These are phyloP conservation scores for Elysia chlorotica DNA, from an alignment of 1,140 invertebrate genomes.

Conservation along the genomic window DNA sequence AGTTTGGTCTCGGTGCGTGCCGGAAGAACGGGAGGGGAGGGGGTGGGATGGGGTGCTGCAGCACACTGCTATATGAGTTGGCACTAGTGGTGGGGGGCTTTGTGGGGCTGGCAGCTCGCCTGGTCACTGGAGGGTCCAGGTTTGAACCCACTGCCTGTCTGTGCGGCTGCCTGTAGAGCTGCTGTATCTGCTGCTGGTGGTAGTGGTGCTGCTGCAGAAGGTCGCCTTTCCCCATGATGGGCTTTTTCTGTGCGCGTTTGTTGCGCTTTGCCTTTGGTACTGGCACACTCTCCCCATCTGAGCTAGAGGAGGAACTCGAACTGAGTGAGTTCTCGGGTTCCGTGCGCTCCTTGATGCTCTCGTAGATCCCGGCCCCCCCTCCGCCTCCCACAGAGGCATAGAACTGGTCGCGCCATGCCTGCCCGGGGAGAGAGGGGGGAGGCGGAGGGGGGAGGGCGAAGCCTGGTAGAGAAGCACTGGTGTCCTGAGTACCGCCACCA, in stretches of 20 bases:
- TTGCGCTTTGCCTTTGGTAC: background rate
- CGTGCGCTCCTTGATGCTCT: slow-evolving; percentile 32
- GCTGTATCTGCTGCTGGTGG: too few relatives aligned
- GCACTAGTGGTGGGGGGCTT: background rate
- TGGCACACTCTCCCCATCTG: slow-evolving; percentile 18
- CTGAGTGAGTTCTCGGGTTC: slow-evolving; percentile 29
- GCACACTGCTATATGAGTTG: background rate
- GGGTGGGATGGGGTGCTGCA: background rate
- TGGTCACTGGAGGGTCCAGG: too few relatives aligned
- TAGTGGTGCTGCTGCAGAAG: too few relatives aligned
- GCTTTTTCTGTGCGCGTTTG: background rate
- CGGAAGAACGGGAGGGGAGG: background rate
- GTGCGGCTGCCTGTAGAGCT: background rate
- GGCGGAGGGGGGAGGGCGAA: background rate
- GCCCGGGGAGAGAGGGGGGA: too few relatives aligned
- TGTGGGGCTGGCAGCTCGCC: background rate
- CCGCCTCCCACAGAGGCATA: slow-evolving; percentile 20
- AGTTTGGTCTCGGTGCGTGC: too few relatives aligned
- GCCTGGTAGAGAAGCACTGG: background rate
- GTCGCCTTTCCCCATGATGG: background rate
- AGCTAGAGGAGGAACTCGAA: slow-evolving; percentile 4
- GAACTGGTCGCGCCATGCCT: slow-evolving; percentile 2
- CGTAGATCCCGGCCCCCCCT: slow-evolving; percentile 23
- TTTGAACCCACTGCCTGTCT: background rate
- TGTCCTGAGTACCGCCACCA: too few relatives aligned